Evolutionary conservation across 2,888 invertebrate genomes (phyloP).

Genomic region (Pachliopta kotzebuea): DNA sequence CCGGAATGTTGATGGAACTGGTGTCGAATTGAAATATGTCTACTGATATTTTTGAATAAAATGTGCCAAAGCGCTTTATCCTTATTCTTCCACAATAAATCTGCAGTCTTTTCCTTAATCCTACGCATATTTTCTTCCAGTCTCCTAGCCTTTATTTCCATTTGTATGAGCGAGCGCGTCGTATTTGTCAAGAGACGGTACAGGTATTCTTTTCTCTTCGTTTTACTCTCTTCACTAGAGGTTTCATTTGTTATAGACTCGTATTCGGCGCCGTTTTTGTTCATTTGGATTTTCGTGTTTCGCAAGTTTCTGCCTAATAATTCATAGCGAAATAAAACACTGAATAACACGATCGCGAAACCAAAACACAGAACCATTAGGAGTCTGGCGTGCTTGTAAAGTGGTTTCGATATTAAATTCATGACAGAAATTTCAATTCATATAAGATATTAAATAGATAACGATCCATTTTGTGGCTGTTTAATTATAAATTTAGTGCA

Average conservation of each 20-base stretch:
- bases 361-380: constrained; percentile 64
- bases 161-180: constrained; percentile 79
- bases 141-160: constrained; percentile 80
- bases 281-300: constrained; percentile 45
- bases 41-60: constrained; percentile 77
- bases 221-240: constrained; percentile 57
- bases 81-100: constrained; percentile 79
- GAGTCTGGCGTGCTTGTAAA: constrained; percentile 66
- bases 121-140: constrained; percentile 80
- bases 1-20: constrained; percentile 76
- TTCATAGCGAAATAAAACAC: constrained; percentile 57
- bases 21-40: constrained; percentile 74
- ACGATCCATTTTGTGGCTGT: constrained; percentile 19
- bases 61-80: constrained; percentile 79
- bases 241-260: constrained; percentile 65
- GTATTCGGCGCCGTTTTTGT: constrained; percentile 53
- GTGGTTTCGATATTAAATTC: constrained; percentile 66
- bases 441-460: constrained; percentile 32
- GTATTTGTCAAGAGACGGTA: constrained; percentile 79
- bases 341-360: constrained; percentile 55
- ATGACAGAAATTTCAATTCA: constrained; percentile 51
- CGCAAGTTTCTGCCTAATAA: constrained; percentile 33
- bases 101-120: constrained; percentile 79
- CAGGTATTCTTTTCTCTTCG: constrained; percentile 75
- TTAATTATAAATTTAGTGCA: constrained; percentile 46